Base-by-base conservation (phyloP, 2,113 vertebrate genomes). In the Phaethon lepturus region DNA sequence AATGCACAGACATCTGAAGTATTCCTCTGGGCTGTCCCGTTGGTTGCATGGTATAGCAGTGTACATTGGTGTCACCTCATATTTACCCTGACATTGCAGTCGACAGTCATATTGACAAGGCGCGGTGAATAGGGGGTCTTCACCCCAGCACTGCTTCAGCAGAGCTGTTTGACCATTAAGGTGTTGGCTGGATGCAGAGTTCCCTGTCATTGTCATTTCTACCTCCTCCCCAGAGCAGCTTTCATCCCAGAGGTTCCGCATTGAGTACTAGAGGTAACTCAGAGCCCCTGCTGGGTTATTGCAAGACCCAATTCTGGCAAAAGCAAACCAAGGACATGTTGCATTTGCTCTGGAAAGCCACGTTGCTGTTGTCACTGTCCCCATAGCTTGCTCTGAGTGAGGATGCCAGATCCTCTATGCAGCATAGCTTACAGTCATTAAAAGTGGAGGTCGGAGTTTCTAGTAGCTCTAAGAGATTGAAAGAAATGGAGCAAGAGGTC, bases 261-360 rank as follows among this genome's bases (percentile, higher is more conserved):
- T 10, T 0, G 3, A 58, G 4, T 63, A 14, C 6, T n/a, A 67
- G 29, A 33, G 28, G 18, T 26, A 42, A 59, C 28, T 28, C 14
- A 68, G 53, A n/a, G 44, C 53, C 13, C 29, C 50, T 81, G 11
- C 17, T 44, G 88, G 9, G 9, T 56, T 64, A 38, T 2, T 92
- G 23, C 42, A 75, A 53, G 33, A 49, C 13, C 11, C 5, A 17
- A 4, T 62, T 90, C 23, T 80, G 82, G 35, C 22, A 69, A 68
- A 77, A 87, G 17, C 40, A 73, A 72, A 63, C 7, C 19, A 72
- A 26, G 7, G 19, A 13, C 26, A 11, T 0, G 3, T 6, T 59
- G 64, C 3, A 4, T 63, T 68, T 23, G 3, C 15, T 13, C 50
- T 76, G 53, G 31, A 40, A 69, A 69, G 17, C 47, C 0, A 0